Evolutionary conservation across 2,113 vertebrate genomes (phyloP).

Genomic region (Chloropsis cyanopogon): DNA sequence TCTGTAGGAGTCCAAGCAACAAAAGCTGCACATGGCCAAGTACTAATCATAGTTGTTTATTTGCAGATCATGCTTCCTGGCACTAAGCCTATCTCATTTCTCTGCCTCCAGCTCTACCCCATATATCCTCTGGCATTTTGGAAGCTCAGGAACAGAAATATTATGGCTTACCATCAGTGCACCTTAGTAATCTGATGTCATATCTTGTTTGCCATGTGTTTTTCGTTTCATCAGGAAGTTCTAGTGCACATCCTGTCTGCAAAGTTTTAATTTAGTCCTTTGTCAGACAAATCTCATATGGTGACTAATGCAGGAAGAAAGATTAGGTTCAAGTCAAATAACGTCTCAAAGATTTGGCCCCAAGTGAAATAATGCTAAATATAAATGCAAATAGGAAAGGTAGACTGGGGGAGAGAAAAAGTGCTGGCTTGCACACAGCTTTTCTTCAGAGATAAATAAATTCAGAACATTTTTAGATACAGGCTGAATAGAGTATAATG

Average conservation of each 20-base stretch:
- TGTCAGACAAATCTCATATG: not conserved
- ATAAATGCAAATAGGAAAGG: slow-evolving; percentile 15
- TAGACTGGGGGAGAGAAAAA: not conserved
- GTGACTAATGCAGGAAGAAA: not conserved
- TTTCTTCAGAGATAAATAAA: slow-evolving; percentile 35
- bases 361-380: not conserved
- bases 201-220: not conserved
- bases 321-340: not conserved
- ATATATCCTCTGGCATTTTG: not conserved
- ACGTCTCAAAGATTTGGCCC: not conserved
- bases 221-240: not conserved
- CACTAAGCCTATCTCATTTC: not conserved
- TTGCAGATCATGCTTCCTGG: not conserved
- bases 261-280: not conserved
- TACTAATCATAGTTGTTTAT: not conserved
- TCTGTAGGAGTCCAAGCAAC: not conserved
- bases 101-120: not conserved
- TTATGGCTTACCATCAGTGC: not conserved
- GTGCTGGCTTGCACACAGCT: not conserved
- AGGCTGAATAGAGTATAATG: not conserved
- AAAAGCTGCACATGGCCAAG: not conserved
- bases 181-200: not conserved
- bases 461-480: slow-evolving; percentile 11
- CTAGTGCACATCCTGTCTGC: not conserved
- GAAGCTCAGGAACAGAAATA: not conserved